A percentile compares a stretch with the other conserved stretches of the same genome.
Conservation (phyloP, 2,888 invertebrate species). For the Zhuqinia jingwanae region DNA sequence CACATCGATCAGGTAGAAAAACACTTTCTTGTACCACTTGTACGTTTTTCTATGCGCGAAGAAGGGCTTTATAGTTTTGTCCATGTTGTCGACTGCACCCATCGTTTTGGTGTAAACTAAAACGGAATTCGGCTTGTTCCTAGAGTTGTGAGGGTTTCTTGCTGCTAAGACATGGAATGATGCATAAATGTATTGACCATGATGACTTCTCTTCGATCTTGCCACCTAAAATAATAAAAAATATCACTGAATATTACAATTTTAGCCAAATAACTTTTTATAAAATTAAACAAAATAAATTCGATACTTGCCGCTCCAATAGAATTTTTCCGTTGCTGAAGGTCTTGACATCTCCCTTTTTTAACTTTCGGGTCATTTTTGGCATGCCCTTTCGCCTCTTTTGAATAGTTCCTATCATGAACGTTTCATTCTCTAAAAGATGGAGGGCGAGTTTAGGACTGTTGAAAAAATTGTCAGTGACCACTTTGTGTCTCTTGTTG, state of each 20-base stretch:
- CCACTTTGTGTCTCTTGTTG: constrained; percentile 4
- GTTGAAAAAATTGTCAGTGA: constrained; percentile 64
- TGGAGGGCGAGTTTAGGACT: constrained; percentile 12
- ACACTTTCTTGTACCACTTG: constrained; percentile 74
- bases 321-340: constrained; percentile 18
- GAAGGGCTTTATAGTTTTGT: constrained; percentile 44
- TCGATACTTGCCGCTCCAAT: constrained; percentile 26
- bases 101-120: constrained; percentile 63
- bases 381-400: constrained; percentile 65
- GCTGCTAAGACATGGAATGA: constrained; percentile 46
- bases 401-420: constrained; percentile 60
- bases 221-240: constrained; percentile 58
- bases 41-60: constrained; percentile 45
- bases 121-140: constrained; percentile 62
- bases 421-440: constrained; percentile 30
- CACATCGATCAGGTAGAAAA: constrained; percentile 56
- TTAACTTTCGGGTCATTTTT: constrained; percentile 24
- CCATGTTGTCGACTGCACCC: constrained; percentile 65
- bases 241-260: too few relatives aligned
- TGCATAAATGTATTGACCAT: constrained; percentile 55
- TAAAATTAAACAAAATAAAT: too few relatives aligned
- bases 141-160: constrained; percentile 38
- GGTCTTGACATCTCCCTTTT: constrained; percentile 23
- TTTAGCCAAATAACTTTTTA: too few relatives aligned
- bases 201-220: constrained; percentile 63